Base-by-base conservation (phyloP, 2,797 vertebrate species). In the Benthosema pterotum region DNA sequence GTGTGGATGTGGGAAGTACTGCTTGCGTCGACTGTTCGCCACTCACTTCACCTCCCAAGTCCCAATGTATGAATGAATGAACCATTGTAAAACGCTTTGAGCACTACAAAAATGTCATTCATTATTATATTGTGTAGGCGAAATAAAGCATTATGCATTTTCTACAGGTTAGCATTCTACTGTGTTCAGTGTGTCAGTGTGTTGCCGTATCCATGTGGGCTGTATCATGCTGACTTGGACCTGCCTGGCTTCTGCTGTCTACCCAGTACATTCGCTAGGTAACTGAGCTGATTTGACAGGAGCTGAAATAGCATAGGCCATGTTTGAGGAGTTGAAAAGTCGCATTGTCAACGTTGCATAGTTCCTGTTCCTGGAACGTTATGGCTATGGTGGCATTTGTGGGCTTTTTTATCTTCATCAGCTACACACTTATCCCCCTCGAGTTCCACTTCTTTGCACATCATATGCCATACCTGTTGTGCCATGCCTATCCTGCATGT, bases 221-320 rank as follows among this genome's bases (percentile, higher is more conserved):
- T 78, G 83, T 82, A 84, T 87, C 83, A 83, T 70, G 79, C 82
- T 81, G 80, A 74, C 66, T 75, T 58, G 74, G 60, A 70, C 74
- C 64, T 12, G 16, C 13, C 63, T 82, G 17, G 54, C 32, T 9
- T 38, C 72, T 60, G 77, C 72, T 85, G 66, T 72, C 25, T 38
- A 38, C 32, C 8, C 8, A 38, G 32, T 63, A 75, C 81, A 86
- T 85, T 85, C 86, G 81, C 73, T 86, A 38, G 58, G 49, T 60
- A 77, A 74, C 70, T 42, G 63, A 56, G 72, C 80, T 66, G 74
- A 87, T 87, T 80, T 86, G 84, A 78, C 68, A 63, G 60, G 43
- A 67, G 65, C 62, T 47, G 45, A 79, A 80, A 77, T 71, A 65
- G 52, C 61, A 48, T 38, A 63, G 69, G 59, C 43, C 69, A 73